Conservation (phyloP, 2,888 invertebrate species). For the Zele albiditarsus region DNA sequence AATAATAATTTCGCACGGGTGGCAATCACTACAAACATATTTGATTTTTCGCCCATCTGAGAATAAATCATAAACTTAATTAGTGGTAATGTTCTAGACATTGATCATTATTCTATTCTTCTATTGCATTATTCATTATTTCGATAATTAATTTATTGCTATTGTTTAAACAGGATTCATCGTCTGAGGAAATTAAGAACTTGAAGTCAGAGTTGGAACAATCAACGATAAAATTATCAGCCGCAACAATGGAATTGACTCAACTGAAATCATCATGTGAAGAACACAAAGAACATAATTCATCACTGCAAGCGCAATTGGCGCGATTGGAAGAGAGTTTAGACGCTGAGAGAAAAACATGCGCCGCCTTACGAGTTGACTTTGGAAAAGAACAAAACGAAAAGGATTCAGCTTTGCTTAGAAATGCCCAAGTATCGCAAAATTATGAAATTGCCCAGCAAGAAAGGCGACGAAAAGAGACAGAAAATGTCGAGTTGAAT, state of each 20-base stretch:
- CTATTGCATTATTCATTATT: neutral
- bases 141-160: neutral
- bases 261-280: slow-evolving; percentile 59
- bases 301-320: slow-evolving; percentile 63
- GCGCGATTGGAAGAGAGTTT: slow-evolving; percentile 62
- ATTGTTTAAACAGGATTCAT: slow-evolving; percentile 59
- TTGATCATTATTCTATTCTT: neutral
- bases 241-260: slow-evolving; percentile 59
- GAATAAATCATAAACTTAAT: neutral
- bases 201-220: slow-evolving; percentile 63
- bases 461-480: slow-evolving; percentile 81
- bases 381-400: slow-evolving; percentile 79
- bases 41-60: neutral
- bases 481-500: slow-evolving; percentile 78
- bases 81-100: neutral
- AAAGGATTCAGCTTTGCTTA: slow-evolving; percentile 82
- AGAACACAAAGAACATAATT: slow-evolving; percentile 63
- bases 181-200: slow-evolving; percentile 60
- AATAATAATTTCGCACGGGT: neutral
- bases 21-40: neutral
- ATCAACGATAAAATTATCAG: slow-evolving; percentile 52
- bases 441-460: slow-evolving; percentile 85
- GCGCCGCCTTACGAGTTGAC: slow-evolving; percentile 58
- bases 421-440: slow-evolving; percentile 89
- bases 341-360: slow-evolving; percentile 61